A percentile compares a stretch with the other conserved stretches of the same genome.
phyloP scores from a whole-genome alignment of 2,888 invertebrate genomes.

The Alloscopus bannaensis region DNA sequence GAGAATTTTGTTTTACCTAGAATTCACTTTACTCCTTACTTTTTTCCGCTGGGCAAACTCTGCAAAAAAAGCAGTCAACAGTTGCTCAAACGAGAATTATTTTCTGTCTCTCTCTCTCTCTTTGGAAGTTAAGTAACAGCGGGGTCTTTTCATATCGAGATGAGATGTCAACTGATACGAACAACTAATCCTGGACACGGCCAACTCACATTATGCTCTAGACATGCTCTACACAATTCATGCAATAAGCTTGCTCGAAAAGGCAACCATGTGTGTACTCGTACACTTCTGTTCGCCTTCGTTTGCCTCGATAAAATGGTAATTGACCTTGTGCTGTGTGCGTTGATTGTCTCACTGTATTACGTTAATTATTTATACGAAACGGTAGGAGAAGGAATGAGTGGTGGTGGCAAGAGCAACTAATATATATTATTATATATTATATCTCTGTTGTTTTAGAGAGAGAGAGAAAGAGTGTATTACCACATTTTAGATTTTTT shows the following conservation, averaged over 20 bases:
- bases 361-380: slow-evolving; percentile 54
- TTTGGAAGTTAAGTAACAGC: slow-evolving; percentile 48
- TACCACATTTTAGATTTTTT: too few species aligned
- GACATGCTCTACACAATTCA: not conserved
- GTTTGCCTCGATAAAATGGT: slow-evolving; percentile 30
- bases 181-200: slow-evolving; percentile 10
- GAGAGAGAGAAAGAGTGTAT: too few species aligned
- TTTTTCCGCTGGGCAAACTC: slow-evolving; percentile 12
- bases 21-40: not conserved
- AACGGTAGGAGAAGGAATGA: not conserved
- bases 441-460: too few species aligned
- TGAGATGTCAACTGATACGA: slow-evolving; percentile 64
- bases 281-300: not conserved
- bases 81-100: slow-evolving; percentile 10
- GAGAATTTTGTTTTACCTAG: too few species aligned
- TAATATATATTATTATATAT: too few species aligned
- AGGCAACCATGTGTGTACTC: slow-evolving; percentile 4
- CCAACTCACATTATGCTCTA: not conserved
- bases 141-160: slow-evolving; percentile 59
- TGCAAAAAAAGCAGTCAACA: slow-evolving; percentile 32
- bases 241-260: too few species aligned
- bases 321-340: slow-evolving; percentile 54
- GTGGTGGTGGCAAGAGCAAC: slow-evolving; percentile 28
- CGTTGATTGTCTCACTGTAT: slow-evolving; percentile 44
- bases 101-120: not conserved